Evolutionary conservation across 2,113 vertebrate genomes (phyloP).

Genomic region (Petrocephalus microphthalmus): DNA sequence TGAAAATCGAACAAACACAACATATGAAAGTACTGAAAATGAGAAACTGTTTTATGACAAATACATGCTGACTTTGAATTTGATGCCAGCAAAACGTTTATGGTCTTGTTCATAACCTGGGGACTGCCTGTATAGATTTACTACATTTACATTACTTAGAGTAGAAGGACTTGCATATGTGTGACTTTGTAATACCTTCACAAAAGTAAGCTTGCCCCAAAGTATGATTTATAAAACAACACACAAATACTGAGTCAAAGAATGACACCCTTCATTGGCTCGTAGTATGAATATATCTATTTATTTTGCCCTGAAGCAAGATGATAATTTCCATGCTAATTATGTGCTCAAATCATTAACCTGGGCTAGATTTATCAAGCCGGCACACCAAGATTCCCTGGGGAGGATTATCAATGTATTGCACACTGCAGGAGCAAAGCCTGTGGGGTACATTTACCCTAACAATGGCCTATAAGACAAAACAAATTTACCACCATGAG

Average conservation of each 20-base stretch:
- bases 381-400: not conserved
- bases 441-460: not conserved
- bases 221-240: not conserved
- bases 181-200: not conserved
- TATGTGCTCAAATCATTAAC: not conserved
- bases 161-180: not conserved
- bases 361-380: not conserved
- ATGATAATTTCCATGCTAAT: conserved; percentile 2
- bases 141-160: not conserved
- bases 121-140: not conserved
- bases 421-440: not conserved
- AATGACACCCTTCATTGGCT: not conserved
- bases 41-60: no score
- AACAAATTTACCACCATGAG: not conserved
- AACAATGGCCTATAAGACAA: not conserved
- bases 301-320: not conserved
- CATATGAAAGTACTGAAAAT: no score
- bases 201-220: not conserved
- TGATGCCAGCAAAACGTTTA: no score
- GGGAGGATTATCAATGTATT: not conserved
- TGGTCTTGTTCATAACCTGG: not conserved
- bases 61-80: no score
- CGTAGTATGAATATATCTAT: not conserved
- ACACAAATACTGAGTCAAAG: not conserved
- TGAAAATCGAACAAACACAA: no score